Conservation (phyloP, 2,113 vertebrate species). For the Aegithalos caudatus region DNA sequence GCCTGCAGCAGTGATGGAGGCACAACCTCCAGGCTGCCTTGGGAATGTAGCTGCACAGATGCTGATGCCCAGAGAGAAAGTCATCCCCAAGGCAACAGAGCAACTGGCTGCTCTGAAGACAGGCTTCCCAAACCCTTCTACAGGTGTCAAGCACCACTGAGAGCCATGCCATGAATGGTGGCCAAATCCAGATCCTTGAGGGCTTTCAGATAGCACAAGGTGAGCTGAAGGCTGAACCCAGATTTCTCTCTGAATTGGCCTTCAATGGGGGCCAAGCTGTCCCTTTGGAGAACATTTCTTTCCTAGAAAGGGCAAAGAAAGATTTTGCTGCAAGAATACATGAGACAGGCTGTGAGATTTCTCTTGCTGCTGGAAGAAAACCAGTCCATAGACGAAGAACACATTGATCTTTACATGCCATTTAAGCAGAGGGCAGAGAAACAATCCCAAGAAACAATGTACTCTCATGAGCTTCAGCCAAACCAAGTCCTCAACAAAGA, state of each 20-base stretch:
- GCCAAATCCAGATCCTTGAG: slow-evolving; percentile 55
- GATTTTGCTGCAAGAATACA: slow-evolving; percentile 77
- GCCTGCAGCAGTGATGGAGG: slow-evolving; percentile 50
- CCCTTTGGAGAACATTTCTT: slow-evolving; percentile 67
- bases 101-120: slow-evolving; percentile 73
- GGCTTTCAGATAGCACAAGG: slow-evolving; percentile 39
- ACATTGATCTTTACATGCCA: slow-evolving; percentile 30
- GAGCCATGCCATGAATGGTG: slow-evolving; percentile 63
- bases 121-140: slow-evolving; percentile 65
- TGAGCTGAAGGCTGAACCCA: slow-evolving; percentile 68
- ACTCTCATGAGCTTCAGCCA: slow-evolving; percentile 65
- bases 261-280: slow-evolving; percentile 67
- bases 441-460: slow-evolving; percentile 62
- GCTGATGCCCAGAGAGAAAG: slow-evolving; percentile 73
- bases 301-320: slow-evolving; percentile 73
- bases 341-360: slow-evolving; percentile 77
- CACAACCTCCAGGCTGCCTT: slow-evolving; percentile 36
- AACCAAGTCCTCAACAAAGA: slow-evolving; percentile 75
- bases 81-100: slow-evolving; percentile 6
- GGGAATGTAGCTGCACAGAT: slow-evolving; percentile 58
- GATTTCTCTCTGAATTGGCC: slow-evolving; percentile 58
- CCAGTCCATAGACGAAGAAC: slow-evolving; percentile 71
- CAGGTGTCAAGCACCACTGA: slow-evolving; percentile 69
- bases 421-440: slow-evolving; percentile 14
- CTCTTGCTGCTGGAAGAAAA: slow-evolving; percentile 79